phyloP scores from a whole-genome alignment of 2,797 vertebrate genomes.

The Gephyroberyx darwinii region DNA sequence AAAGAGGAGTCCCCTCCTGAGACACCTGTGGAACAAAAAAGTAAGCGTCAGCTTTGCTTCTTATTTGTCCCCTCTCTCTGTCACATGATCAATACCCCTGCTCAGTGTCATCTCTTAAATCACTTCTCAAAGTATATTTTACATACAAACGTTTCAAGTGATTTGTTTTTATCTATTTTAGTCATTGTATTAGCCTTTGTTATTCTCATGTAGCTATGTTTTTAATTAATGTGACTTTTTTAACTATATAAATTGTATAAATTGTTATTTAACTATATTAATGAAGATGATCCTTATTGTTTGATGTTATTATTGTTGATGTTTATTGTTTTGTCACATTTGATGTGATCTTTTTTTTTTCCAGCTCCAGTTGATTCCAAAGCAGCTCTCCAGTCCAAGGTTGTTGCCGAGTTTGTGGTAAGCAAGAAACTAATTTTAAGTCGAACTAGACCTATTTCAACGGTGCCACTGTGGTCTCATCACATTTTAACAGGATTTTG shows the following conservation, averaged over 20 bases:
- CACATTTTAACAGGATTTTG: background rate
- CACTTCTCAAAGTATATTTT: background rate
- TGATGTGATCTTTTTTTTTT: constrained; percentile 1
- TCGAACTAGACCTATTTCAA: background rate
- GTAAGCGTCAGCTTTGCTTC: constrained; percentile 48
- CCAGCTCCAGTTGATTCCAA: constrained; percentile 87
- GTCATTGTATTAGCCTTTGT: too few species aligned
- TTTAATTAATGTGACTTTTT: too few species aligned
- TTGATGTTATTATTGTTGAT: too few species aligned
- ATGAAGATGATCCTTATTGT: too few species aligned
- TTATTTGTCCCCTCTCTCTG: background rate
- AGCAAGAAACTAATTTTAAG: constrained; percentile 62
- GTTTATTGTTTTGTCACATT: background rate
- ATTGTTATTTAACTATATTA: too few species aligned
- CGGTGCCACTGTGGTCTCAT: background rate
- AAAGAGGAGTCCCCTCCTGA: constrained; percentile 82
- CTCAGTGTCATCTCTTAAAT: background rate
- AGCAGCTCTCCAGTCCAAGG: constrained; percentile 92
- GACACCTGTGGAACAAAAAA: constrained; percentile 74
- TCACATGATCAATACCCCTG: background rate
- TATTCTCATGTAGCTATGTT: too few species aligned
- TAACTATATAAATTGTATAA: too few species aligned
- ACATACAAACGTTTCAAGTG: too few species aligned
- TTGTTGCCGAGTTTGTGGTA: constrained; percentile 98
- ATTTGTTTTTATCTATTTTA: too few species aligned